Percentiles rank a stretch among this genome's conserved stretches.
Conservation (phyloP, 2,797 vertebrate species). For the Nannoperca australis region DNA sequence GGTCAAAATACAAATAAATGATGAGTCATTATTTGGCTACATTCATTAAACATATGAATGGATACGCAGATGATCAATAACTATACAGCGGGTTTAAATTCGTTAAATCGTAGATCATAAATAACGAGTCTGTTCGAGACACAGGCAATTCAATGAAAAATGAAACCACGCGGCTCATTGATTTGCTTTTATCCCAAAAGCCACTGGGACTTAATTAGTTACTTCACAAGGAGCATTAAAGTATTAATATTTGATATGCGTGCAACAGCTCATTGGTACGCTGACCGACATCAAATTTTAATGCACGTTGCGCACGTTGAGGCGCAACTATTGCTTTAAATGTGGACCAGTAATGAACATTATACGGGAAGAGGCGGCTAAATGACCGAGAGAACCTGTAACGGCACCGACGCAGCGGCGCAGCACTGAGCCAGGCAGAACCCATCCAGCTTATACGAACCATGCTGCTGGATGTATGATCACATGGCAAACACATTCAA, state of each 20-base stretch:
- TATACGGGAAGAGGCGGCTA: conserved; percentile 5
- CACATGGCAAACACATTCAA: background rate
- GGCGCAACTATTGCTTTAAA: conserved; percentile 16
- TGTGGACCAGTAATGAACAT: conserved; percentile 59
- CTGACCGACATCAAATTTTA: conserved; percentile 79
- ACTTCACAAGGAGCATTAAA: conserved; percentile 77
- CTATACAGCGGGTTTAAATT: background rate
- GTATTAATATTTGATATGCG: conserved; percentile 85
- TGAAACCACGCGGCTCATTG: conserved; percentile 61
- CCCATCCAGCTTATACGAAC: background rate
- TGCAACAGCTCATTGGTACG: conserved; percentile 69
- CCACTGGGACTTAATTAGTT: conserved; percentile 84
- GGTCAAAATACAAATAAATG: conserved; percentile 29
- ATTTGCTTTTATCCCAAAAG: conserved; percentile 67
- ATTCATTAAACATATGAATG: conserved; percentile 52
- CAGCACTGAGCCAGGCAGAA: background rate
- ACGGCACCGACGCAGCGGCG: background rate
- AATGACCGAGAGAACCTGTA: conserved; percentile 14
- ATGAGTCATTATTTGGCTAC: conserved; percentile 27
- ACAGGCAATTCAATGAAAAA: conserved; percentile 59
- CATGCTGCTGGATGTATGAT: background rate
- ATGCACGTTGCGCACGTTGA: conserved; percentile 56
- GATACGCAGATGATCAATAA: conserved; percentile 38
- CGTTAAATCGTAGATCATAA: conserved; percentile 51
- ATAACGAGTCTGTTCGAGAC: conserved; percentile 40